Percentiles rank a stretch among this genome's conserved stretches.
Evolutionary conservation across 2,113 vertebrate genomes (phyloP).

Genomic region (Heterocephalus glaber): DNA sequence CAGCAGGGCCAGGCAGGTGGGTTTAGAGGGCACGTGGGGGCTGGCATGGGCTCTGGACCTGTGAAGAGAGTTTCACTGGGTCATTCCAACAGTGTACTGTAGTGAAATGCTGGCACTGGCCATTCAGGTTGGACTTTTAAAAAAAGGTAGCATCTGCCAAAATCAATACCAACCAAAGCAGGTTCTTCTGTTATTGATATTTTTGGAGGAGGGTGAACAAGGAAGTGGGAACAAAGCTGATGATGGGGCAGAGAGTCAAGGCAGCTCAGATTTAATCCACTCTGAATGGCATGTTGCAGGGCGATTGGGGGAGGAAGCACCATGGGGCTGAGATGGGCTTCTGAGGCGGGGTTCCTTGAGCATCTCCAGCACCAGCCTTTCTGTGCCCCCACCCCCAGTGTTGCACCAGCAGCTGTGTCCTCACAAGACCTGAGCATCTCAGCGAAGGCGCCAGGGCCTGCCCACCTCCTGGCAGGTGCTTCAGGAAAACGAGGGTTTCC

Average conservation of each 20-base stretch:
- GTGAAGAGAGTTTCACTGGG: rapidly evolving
- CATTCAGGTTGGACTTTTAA: not conserved
- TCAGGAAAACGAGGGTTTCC: not conserved
- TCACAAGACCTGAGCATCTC: rapidly evolving
- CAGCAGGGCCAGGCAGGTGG: rapidly evolving
- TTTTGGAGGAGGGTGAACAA: not conserved
- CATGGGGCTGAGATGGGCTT: rapidly evolving
- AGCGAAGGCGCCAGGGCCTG: not conserved
- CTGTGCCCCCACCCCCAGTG: rapidly evolving
- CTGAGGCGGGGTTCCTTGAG: not conserved
- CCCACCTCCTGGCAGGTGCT: not conserved
- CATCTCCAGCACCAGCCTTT: rapidly evolving
- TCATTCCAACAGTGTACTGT: rapidly evolving
- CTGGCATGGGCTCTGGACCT: rapidly evolving
- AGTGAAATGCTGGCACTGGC: rapidly evolving
- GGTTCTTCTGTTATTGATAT: not conserved
- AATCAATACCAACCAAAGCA: rapidly evolving
- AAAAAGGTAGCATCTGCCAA: not conserved
- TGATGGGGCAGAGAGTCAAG: rapidly evolving
- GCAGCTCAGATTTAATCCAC: rapidly evolving
- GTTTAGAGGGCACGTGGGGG: rapidly evolving
- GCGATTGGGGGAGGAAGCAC: rapidly evolving
- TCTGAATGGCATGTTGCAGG: rapidly evolving
- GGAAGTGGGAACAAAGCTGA: not conserved
- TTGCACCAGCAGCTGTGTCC: rapidly evolving